Evolutionary conservation across 2,113 vertebrate genomes (phyloP).

Genomic region (Peucedramus taeniatus): DNA sequence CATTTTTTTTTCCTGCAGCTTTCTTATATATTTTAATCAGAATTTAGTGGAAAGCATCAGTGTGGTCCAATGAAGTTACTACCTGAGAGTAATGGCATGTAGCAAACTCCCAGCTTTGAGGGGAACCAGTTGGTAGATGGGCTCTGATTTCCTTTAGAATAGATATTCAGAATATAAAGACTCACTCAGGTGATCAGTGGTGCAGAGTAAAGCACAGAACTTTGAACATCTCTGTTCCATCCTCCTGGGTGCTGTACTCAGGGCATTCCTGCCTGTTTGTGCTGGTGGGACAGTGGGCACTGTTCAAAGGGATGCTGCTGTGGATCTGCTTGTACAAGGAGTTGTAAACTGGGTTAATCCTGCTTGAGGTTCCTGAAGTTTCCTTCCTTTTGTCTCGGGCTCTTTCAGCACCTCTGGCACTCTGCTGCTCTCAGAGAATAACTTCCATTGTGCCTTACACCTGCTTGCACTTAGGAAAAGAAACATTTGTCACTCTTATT

Average conservation of each 20-base stretch:
- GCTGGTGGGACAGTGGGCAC: not conserved
- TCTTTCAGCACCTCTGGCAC: not conserved
- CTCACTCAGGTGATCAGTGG: rapidly evolving
- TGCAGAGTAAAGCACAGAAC: not conserved
- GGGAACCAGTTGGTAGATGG: not conserved
- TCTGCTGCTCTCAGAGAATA: not conserved
- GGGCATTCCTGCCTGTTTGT: rapidly evolving
- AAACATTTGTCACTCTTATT: conserved; percentile 55
- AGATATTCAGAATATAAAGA: not conserved
- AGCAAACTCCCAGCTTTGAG: not conserved
- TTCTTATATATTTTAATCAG: not conserved
- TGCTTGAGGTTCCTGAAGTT: not conserved
- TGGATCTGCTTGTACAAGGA: not conserved
- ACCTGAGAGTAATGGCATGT: rapidly evolving
- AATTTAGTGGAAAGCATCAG: not conserved
- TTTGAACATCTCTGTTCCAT: rapidly evolving
- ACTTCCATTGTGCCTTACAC: not conserved
- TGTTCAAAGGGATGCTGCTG: not conserved
- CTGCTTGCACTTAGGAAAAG: conserved; percentile 50
- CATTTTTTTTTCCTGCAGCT: not conserved
- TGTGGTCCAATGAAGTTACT: not conserved
- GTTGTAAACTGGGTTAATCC: not conserved
- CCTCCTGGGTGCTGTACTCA: not conserved
- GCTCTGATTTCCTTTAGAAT: not conserved
- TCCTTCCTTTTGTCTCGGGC: not conserved